Evolutionary conservation across 2,113 vertebrate genomes (phyloP), one percentile per base, ranked within the genome.

Genomic region (Stigmatopora argus): DNA sequence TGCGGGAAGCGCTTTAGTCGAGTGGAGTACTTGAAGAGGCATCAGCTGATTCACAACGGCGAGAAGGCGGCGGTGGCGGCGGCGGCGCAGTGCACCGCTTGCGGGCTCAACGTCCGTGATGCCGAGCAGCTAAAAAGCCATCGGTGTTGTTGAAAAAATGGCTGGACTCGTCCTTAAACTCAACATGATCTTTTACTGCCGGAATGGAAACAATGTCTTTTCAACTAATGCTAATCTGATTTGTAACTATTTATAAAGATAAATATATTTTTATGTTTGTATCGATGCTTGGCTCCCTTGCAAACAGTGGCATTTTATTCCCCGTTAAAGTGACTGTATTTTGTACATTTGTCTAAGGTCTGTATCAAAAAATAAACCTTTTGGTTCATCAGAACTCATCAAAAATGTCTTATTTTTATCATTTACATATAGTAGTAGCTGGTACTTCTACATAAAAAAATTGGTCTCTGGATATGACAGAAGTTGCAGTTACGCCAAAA

Each of bases 1-100:
- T 97, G 94, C 1, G 92, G 94, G 6, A 98, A 94, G 55, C 88
- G 92, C 1, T 95, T 95, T 74, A 90, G 92, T 62, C 90, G 92
- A 0, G 91, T 92, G 70, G 92, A 92, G 70, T 93, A 93, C 41
- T 83, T 95, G 48, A 90, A 92, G 77, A 92, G 92, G 73, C 93
- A 94, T 69, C 90, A 91, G 65, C 88, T 88, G 64, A 85, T 87
- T 66, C 92, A 91, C 78, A 85, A 61, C 66, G 85, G 82, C 0
- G 90, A 90, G 72, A 85, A 90, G 51, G 61, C 74, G 0, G 78
- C 91, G 0, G 89, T 89, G 0, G n/a, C 26, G 26, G 3, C 26
- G 26, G 26, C 26, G 26, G 26, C 26, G 26, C 83, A 89, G 58
- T 94, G 93, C 75, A 80, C 88, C 68, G 90, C 89, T 74, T 94